Conservation (phyloP, 2,888 invertebrate species). For the Trachelus stipa region DNA sequence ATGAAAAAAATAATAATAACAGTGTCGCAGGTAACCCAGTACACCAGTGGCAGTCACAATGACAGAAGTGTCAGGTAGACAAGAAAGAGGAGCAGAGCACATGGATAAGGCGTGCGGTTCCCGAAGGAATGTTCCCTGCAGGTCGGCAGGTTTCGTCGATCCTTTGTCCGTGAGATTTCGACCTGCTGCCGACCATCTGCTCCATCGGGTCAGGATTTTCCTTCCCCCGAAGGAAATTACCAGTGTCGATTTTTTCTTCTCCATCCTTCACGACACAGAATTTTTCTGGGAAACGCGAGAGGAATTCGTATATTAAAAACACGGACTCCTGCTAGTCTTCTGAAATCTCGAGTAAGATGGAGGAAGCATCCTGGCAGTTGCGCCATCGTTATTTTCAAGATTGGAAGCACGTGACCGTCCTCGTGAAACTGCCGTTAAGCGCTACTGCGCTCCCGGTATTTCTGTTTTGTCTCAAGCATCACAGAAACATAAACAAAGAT, state of each 20-base stretch:
- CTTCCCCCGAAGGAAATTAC: constrained; percentile 11
- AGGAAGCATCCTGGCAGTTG: not conserved
- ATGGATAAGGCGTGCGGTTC: not conserved
- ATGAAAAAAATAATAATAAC: not conserved
- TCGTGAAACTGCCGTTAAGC: not conserved
- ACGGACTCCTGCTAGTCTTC: not conserved
- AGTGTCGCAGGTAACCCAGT: not conserved
- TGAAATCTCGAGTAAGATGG: not conserved
- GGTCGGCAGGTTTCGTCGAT: constrained; percentile 2
- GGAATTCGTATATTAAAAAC: not conserved
- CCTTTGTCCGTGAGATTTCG: constrained; percentile 16
- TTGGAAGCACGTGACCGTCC: not conserved
- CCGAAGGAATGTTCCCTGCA: constrained; percentile 20
- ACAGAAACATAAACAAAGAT: not conserved
- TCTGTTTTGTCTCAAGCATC: not conserved
- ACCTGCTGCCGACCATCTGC: constrained; percentile 31
- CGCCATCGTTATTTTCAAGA: not conserved
- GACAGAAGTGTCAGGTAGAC: not conserved
- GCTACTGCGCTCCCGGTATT: not conserved
- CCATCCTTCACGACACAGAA: not conserved
- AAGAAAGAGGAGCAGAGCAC: not conserved
- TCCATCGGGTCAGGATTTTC: constrained; percentile 18
- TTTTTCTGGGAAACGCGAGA: not conserved
- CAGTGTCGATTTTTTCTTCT: constrained; percentile 13
- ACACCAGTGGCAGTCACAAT: not conserved